Evolutionary conservation across 2,888 invertebrate species (phyloP), one percentile per base, ranked within the genome.

Genomic region (Poecilus cupreus): DNA sequence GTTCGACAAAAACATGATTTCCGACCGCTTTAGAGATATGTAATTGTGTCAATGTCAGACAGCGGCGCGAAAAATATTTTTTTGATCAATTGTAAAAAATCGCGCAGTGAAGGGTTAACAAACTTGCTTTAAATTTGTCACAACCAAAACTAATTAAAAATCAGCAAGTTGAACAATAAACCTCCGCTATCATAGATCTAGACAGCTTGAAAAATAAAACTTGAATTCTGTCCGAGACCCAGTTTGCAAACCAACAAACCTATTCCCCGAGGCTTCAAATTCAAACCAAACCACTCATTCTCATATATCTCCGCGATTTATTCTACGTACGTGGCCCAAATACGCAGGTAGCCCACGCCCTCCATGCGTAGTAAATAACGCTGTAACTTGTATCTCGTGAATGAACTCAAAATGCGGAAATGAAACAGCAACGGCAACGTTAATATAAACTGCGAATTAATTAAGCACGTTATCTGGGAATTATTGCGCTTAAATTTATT

Each of bases 61-160:
- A n/a, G n/a, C n/a, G n/a, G n/a, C n/a, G n/a, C n/a, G n/a, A n/a
- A n/a, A n/a, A n/a, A n/a, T n/a, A n/a, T n/a, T n/a, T n/a, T n/a
- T n/a, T n/a, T n/a, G n/a, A n/a, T n/a, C n/a, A n/a, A n/a, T n/a
- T n/a, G n/a, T n/a, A n/a, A n/a, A 43, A n/a, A 11, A 43, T 43
- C 43, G 2, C n/a, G 0, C 2, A 32, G 8, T 32, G n/a, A n/a
- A n/a, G n/a, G n/a, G n/a, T n/a, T n/a, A n/a, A n/a, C n/a, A n/a
- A n/a, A n/a, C 11, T 20, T 26, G 60, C 26, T n/a, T n/a, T 11
- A 60, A 60, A 26, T 60, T 60, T 60, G 60, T 60, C 60, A 60
- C 60, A 60, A 24, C 60, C 26, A 60, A 60, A 60, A 60, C 60
- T 26, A 60, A 60, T 60, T 60, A 60, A 60, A 60, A 60, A 13